Base-by-base conservation (phyloP, 1,140 invertebrate species). In the Streblospio benedicti region DNA sequence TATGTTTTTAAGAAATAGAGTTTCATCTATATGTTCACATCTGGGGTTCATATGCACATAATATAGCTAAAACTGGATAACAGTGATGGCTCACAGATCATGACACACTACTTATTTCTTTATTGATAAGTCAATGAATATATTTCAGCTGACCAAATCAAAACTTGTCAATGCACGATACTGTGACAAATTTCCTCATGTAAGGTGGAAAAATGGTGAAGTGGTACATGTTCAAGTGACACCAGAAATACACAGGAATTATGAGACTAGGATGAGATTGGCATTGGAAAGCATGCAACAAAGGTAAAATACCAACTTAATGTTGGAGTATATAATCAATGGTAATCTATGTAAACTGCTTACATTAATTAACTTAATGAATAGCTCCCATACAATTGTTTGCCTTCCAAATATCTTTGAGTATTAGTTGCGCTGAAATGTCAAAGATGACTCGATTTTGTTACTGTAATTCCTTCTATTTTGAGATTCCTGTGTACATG, bases 171-270 rank as follows among this genome's bases (percentile, higher is more conserved):
- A 78, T 68, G 77, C 77, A 1, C 71, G 64, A 54, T 79, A 79
- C 65, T 79, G 77, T 66, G 73, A 79, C 32, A 59, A 64, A 20
- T 79, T 79, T 57, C 74, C 76, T 31, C 70, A 76, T 49, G 74
- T 78, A 1, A 58, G 66, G 30, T 76, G 76, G 74, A 76, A 71
- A 49, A 71, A 78, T 53, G 77, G 77, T 6, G 60, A 63, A 32
- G 66, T 75, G 16, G 69, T 76, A 27, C 77, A 79, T 62, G 77
- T 79, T 5, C 73, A 75, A 18, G 75, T 79, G 0, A 76, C 75
- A 31, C 69, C 72, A 14, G 74, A 77, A 53, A 64, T 76, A 2
- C 70, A 75, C 53, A 62, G 76, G 35, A 65, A 47, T 9, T 78
- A 76, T 58, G 75, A 76, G 61, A 64, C 69, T 35, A 72, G 66